Base-by-base conservation (phyloP, 92 coral and sea anemone species). In the Umimayanthus chanpuru region DNA sequence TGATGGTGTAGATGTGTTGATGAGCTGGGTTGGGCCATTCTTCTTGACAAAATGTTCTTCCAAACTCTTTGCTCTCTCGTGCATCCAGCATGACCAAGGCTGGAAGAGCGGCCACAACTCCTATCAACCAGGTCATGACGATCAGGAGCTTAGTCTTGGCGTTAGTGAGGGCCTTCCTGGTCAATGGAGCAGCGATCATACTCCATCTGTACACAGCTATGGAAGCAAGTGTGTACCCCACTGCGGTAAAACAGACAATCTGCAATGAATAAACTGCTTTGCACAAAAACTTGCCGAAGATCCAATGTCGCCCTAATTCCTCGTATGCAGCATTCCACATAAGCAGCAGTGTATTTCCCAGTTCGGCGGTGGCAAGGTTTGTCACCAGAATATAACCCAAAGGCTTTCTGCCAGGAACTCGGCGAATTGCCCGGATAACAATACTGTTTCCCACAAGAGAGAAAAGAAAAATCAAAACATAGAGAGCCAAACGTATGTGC, bases 191-290 rank as follows among this genome's bases (percentile, higher is more conserved):
- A 20, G 87, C 87, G 26, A 83, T 83, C 66, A 83, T 72, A 28
- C 73, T n/a, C 65, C 87, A 83, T 43, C 87, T 44, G 65, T 83
- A 83, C 43, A 83, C 87, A 14, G 87, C 87, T n/a, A 83, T 83
- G 7, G 87, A 83, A 71, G 77, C 87, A 14, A 83, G 77, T 28
- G 87, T 83, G 18, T 83, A 83, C 15, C 87, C 87, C 2, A 83
- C 87, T 9, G 87, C 65, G 28, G 87, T 53, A 43, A 83, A 83
- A 47, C 87, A 83, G 26, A 83, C 76, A 28, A 70, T 70, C 29
- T 83, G 87, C 18, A 83, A 18, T 28, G 87, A 55, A 29, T 11
- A 25, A 9, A 83, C 43, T 41, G 36, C 25, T 68, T 83, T 83
- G 44, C 87, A 83, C 78, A 83, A 70, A 70, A 83, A 25, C 29